Percentiles rank a stretch among this genome's conserved stretches.
These are phyloP conservation scores for Alloplasta piceator DNA, from an alignment of 2,888 invertebrate genomes.

Conservation along the genomic window DNA sequence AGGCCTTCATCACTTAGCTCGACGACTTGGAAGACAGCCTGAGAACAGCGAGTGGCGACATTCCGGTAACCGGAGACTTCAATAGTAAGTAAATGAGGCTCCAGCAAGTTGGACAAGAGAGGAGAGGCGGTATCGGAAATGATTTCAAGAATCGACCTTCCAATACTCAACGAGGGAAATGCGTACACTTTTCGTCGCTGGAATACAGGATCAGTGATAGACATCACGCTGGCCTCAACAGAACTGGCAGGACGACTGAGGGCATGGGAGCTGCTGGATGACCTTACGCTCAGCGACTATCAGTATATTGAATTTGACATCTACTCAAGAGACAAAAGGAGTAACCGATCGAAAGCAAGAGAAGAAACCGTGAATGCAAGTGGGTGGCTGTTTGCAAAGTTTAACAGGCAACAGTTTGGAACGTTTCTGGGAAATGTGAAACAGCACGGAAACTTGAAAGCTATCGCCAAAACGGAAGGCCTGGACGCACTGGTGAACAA, in stretches of 20 bases:
- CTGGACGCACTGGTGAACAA: constrained; percentile 1
- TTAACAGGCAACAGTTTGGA: neutral
- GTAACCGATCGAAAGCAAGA: too few relatives aligned
- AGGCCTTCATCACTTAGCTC: too few relatives aligned
- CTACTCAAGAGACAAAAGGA: too few relatives aligned
- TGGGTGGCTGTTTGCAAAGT: neutral
- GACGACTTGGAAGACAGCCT: too few relatives aligned
- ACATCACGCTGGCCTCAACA: constrained; percentile 33
- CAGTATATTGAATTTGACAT: constrained; percentile 43
- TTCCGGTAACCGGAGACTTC: neutral
- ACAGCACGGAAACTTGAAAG: neutral
- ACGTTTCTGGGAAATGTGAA: neutral
- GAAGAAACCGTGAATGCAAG: neutral
- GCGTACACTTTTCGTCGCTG: constrained; percentile 29
- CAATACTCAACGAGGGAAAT: constrained; percentile 35
- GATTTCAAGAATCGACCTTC: constrained; percentile 26
- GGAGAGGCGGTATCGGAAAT: constrained; percentile 36
- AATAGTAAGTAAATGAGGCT: neutral
- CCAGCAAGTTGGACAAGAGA: neutral
- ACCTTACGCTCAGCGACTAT: constrained; percentile 59
- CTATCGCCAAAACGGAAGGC: neutral
- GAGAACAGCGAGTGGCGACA: neutral
- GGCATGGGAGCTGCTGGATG: constrained; percentile 49
- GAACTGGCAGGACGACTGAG: constrained; percentile 2
- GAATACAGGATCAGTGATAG: constrained; percentile 23